Percentiles rank a stretch among this genome's conserved stretches.
Conservation (phyloP, 2,113 vertebrate genomes). For the Corythornis vintsioides region DNA sequence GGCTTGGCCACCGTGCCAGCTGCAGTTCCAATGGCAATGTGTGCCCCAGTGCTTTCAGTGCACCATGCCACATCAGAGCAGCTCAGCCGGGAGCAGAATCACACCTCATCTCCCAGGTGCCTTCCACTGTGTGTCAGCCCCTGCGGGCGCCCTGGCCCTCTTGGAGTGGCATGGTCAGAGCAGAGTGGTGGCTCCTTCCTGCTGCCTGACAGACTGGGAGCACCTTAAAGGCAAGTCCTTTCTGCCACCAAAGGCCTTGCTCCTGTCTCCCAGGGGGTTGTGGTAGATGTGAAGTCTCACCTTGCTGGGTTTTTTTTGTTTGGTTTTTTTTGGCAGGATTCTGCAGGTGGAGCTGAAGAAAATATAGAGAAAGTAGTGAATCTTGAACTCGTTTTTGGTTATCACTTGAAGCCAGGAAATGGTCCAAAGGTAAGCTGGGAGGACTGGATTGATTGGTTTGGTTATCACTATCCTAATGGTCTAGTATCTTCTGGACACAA, state of each 20-base stretch:
- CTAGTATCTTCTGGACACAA: background rate
- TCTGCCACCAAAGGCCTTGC: background rate
- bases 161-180: fast-evolving
- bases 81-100: background rate
- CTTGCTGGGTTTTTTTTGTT: background rate
- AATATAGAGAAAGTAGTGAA: constrained; percentile 86
- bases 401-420: constrained; percentile 92
- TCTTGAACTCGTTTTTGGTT: constrained; percentile 96
- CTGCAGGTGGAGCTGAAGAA: constrained; percentile 79
- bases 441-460: background rate
- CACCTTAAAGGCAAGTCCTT: background rate
- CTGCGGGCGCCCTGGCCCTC: background rate
- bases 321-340: constrained; percentile 78
- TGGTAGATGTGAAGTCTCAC: background rate
- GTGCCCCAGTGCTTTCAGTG: fast-evolving
- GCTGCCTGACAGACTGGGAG: background rate
- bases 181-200: background rate
- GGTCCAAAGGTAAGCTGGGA: constrained; percentile 82
- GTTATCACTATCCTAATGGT: background rate
- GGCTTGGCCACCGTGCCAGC: background rate
- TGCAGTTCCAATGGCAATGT: background rate
- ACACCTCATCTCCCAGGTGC: background rate
- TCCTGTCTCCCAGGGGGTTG: background rate
- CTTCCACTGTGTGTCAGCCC: fast-evolving
- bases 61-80: fast-evolving